phyloP scores from a whole-genome alignment of 2,113 vertebrate species.

The Merops nubicus region DNA sequence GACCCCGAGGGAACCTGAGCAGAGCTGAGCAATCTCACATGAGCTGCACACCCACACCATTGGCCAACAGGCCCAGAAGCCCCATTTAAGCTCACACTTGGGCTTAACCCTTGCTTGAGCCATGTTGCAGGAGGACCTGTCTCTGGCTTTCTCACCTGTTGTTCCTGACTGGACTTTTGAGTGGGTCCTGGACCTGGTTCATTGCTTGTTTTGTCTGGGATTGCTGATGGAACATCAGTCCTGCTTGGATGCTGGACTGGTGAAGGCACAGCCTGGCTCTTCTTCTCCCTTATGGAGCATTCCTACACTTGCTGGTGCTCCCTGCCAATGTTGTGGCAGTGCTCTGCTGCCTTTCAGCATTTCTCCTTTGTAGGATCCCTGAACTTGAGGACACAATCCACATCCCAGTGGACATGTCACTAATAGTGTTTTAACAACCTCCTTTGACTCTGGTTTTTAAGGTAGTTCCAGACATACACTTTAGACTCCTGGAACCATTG shows the following conservation, averaged over 20 bases:
- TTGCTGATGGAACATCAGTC: neutral
- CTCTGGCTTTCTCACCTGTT: neutral
- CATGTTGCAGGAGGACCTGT: neutral
- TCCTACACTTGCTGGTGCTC: neutral
- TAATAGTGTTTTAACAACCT: neutral
- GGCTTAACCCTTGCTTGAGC: neutral
- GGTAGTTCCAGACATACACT: neutral
- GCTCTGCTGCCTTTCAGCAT: neutral
- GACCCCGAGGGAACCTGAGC: neutral
- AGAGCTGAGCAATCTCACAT: neutral
- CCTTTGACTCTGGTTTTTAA: neutral
- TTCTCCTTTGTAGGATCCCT: neutral
- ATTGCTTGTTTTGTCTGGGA: neutral
- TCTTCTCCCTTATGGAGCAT: neutral
- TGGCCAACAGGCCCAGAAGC: neutral
- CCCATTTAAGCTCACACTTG: neutral
- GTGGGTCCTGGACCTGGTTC: neutral
- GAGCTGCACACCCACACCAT: neutral
- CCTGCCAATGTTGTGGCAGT: neutral
- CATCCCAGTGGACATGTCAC: neutral
- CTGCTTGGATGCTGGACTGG: neutral
- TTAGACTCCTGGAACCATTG: neutral
- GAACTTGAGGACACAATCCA: neutral
- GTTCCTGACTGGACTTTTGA: neutral
- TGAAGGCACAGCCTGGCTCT: neutral